Evolutionary conservation across 1,140 invertebrate genomes (phyloP), one percentile per base, ranked within the genome.

Genomic region (Phymastichus coffea): DNA sequence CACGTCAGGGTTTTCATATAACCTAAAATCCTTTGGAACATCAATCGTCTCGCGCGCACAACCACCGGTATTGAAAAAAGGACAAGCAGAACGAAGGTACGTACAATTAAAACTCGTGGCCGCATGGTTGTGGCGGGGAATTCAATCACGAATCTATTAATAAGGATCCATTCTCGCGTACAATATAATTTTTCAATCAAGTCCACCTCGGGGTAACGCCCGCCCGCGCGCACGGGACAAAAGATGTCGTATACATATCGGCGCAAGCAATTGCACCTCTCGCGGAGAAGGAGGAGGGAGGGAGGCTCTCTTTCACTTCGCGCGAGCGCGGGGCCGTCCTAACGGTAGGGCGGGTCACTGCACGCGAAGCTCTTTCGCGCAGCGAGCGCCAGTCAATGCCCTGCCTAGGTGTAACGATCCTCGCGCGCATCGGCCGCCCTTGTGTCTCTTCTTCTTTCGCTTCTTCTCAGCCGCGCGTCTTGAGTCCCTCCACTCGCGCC

Each of bases 331-430:
- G 77, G 78, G 78, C 77, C 78, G 76, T 79, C 76, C 78, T 80
- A 80, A 80, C 78, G 78, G 78, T 80, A 80, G 78, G 78, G 78
- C 77, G 77, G 78, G 78, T 80, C 77, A 80, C 78, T 80, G 78
- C 73, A 80, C 78, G 76, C 78, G 75, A 3, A 7, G 17, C 23
- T 56, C 43, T 33, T 41, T 41, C 46, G 37, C 44, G 40, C 68
- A 67, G 67, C 66, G 46, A 67, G 64, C 63, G 63, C 61, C 48
- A 65, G 54, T 64, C 77, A 77, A 77, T 78, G 75, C 71, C 74
- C 77, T 78, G 77, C 71, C 76, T 7, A 33, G 28, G 28, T 33
- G 6, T 12, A 12, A 7, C 12, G 28, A 33, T 33, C 28, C 28
- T 33, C 28, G 40, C n/a, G 19, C n/a, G 40, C 15, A 7, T 41